Conservation (phyloP, 1,140 invertebrate species). For the Macrosteles quadrilineatus region DNA sequence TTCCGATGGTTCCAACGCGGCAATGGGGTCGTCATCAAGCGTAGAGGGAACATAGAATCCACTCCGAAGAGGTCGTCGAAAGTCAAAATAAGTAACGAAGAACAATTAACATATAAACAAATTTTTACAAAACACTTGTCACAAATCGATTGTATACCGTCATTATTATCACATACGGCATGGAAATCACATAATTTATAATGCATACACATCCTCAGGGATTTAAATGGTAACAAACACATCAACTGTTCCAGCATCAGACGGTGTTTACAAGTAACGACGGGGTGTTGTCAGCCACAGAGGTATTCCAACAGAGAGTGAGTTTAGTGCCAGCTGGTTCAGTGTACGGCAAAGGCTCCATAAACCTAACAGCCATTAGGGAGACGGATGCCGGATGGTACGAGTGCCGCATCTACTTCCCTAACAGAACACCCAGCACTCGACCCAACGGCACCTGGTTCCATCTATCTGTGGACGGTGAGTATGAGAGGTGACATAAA, state of each 20-base stretch:
- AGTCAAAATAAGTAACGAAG: no score
- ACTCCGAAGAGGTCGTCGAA: no score
- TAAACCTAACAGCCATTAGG: conserved; percentile 86
- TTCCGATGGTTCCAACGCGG: no score
- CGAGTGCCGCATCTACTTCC: conserved; percentile 85
- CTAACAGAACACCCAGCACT: conserved; percentile 79
- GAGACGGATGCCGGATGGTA: conserved; percentile 91
- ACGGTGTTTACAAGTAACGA: conserved; percentile 80
- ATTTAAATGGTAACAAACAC: no score
- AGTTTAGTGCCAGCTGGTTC: conserved; percentile 50
- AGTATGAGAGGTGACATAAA: conserved; percentile 48
- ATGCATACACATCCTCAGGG: no score
- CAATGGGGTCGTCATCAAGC: no score
- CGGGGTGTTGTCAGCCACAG: conserved; percentile 64
- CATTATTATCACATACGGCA: no score
- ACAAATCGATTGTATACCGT: no score
- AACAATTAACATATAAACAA: no score
- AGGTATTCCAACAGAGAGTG: conserved; percentile 75
- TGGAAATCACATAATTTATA: no score
- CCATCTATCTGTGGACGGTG: conserved; percentile 82
- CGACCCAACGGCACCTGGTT: conserved; percentile 88
- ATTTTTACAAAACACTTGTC: no score
- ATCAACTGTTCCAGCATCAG: conserved; percentile 61
- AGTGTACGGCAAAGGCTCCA: conserved; percentile 72
- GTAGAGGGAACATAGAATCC: no score